These are phyloP conservation scores for Myiopsitta monachus DNA, from an alignment of 2,113 vertebrate species.

Conservation along the genomic window DNA sequence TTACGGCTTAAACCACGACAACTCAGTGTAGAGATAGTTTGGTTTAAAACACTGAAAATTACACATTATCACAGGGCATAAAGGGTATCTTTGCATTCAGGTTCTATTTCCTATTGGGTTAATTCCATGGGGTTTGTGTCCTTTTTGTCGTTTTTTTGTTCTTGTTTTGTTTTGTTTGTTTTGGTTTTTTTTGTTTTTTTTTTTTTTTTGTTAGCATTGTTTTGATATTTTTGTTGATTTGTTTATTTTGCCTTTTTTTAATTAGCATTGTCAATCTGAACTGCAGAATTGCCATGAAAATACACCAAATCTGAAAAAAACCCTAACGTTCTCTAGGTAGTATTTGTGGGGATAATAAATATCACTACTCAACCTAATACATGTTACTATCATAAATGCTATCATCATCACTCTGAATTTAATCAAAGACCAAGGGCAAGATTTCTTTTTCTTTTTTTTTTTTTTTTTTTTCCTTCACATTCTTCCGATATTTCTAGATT, in stretches of 20 bases:
- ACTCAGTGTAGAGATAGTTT: not conserved
- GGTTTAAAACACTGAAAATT: not conserved
- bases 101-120: not conserved
- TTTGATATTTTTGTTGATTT: too few species aligned
- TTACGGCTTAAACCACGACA: too few species aligned
- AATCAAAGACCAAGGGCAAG: not conserved
- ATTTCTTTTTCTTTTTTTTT: too few species aligned
- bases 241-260: not conserved
- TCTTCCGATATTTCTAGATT: not conserved
- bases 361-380: not conserved
- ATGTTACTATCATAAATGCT: not conserved
- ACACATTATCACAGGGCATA: not conserved
- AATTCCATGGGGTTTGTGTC: not conserved
- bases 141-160: too few species aligned
- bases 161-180: too few species aligned
- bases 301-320: not conserved
- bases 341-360: not conserved
- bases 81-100: not conserved
- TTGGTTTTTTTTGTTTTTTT: too few species aligned
- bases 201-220: fast-evolving
- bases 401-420: not conserved
- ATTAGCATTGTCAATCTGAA: not conserved
- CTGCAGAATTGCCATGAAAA: not conserved
- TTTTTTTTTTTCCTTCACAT: not conserved
- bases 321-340: fast-evolving